Base-by-base conservation (phyloP, 2,888 invertebrate species). In the Pristionchus entomophagus region DNA sequence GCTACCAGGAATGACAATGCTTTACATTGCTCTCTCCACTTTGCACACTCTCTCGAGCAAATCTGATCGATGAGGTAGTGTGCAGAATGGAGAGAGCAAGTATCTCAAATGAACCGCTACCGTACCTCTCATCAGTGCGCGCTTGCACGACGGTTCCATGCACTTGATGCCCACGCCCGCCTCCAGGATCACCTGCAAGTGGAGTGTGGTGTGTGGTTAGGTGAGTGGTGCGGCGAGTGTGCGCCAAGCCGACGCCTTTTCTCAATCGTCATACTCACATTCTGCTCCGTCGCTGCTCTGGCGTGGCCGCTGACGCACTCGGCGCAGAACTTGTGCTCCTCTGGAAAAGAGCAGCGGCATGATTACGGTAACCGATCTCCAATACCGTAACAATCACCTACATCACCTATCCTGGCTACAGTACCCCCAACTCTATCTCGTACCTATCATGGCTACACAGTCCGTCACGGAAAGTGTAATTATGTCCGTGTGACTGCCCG, bases 221-320 rank as follows among this genome's bases (percentile, higher is more conserved):
- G 38, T 38, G 41, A 26, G 45, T 45, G 41, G 73, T 73, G 73
- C 26, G 73, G 73, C 17, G n/a, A 17, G 45, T 73, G 73, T 19
- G 6, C 17, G 1, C 1, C 32, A 22, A 22, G 2, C 5, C 12
- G 69, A 17, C 41, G 73, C 22, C 73, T 14, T 45, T 73, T 73
- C 22, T 12, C 73, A 73, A 41, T 32, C 26, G n/a, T 26, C 38
- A 41, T n/a, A 12, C 41, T 73, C 41, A 85, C 85, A 22, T 73
- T 22, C 53, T 85, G 77, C 26, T 85, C 85, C n/a, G n/a, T 14
- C 19, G 85, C 85, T 26, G 85, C 73, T 22, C 38, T 19, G 38
- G 77, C 85, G 85, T 85, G 77, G 4, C 85, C 85, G 41, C 17
- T 26, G n/a, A 85, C 53, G 85, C 85, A 85, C 19, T 85, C 85